Conservation (phyloP, 1,140 invertebrate species). For the Frieseomelitta varia region DNA sequence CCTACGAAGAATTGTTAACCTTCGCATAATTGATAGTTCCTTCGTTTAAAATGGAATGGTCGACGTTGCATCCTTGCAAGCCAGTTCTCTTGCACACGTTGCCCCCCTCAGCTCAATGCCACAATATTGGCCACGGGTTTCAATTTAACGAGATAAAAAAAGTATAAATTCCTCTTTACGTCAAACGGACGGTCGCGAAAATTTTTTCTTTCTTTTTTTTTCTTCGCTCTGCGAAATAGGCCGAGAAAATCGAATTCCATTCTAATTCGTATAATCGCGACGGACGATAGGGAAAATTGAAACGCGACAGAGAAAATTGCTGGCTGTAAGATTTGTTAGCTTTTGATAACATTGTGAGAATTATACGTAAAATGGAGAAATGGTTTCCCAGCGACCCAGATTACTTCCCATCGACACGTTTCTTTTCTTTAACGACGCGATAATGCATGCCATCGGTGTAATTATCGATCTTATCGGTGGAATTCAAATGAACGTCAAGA, state of each 20-base stretch:
- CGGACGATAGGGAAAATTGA: no score
- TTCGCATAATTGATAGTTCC: slow-evolving; percentile 20
- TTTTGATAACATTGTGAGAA: not conserved
- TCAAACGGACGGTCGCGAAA: no score
- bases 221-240: no score
- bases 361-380: not conserved
- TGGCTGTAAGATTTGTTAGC: not conserved
- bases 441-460: slow-evolving; percentile 21
- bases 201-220: no score
- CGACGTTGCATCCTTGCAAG: slow-evolving; percentile 6
- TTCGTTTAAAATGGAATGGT: not conserved
- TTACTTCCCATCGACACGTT: not conserved
- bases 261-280: no score
- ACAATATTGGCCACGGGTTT: no score
- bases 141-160: not conserved
- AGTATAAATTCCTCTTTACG: not conserved
- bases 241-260: no score
- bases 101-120: not conserved
- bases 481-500: slow-evolving; percentile 39
- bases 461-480: slow-evolving; percentile 49
- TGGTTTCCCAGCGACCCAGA: slow-evolving; percentile 2
- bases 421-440: not conserved
- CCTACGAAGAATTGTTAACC: slow-evolving; percentile 5
- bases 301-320: not conserved
- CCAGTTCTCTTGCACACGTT: not conserved